A percentile compares a stretch with the other conserved stretches of the same genome.
These are phyloP conservation scores for Zosterops pallidus DNA, from an alignment of 2,113 vertebrate genomes.

Conservation along the genomic window DNA sequence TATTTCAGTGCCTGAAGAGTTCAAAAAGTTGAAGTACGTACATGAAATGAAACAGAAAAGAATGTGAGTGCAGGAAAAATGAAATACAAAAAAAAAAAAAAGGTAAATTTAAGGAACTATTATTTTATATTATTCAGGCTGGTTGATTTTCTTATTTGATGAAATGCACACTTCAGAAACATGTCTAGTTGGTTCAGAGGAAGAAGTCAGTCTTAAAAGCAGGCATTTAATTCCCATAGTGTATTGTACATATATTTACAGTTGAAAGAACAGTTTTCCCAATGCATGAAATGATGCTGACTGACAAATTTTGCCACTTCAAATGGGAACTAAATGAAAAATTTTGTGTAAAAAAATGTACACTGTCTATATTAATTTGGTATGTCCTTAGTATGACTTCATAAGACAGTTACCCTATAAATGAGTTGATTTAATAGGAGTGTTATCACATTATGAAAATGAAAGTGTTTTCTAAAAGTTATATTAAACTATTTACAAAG, in stretches of 20 bases:
- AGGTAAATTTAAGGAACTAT: neutral
- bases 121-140: neutral
- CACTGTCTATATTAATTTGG: neutral
- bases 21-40: neutral
- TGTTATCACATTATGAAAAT: neutral
- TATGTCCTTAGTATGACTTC: neutral
- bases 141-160: neutral
- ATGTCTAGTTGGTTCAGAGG: neutral
- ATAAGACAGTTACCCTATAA: neutral
- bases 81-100: neutral
- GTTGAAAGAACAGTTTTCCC: neutral
- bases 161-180: slow-evolving; percentile 2
- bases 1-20: neutral
- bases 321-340: neutral
- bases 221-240: neutral
- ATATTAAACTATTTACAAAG: neutral
- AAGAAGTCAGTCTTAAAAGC: neutral
- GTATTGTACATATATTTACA: neutral
- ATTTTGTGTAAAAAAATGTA: neutral
- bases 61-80: neutral
- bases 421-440: neutral
- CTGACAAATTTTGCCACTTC: neutral
- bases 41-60: neutral
- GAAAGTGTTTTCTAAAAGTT: neutral
- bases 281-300: neutral